Evolutionary conservation across 2,797 vertebrate species (phyloP), one percentile per base, ranked within the genome.

Genomic region (Tenualosa thibaudeaui): DNA sequence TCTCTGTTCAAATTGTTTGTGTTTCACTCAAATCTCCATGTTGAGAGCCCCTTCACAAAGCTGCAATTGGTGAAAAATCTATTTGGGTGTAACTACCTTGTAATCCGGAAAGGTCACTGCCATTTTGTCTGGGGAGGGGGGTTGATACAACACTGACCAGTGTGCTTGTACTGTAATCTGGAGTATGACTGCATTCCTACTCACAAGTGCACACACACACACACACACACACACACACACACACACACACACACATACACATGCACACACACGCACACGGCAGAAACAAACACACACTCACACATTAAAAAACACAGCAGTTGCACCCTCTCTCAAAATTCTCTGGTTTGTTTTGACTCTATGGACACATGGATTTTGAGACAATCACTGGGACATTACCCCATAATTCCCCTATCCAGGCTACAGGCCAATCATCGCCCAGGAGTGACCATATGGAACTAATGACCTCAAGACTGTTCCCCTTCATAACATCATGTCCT

Each of bases 1-100:
- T 37, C 43, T 17, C 37, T 75, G 37, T 15, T 43, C 37, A 75
- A 43, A 75, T 43, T 37, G 68, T 75, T 75, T 75, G 68, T 68
- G 58, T 43, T 75, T 75, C 5, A 15, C 12, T 22, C 31, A 75
- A 40, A 75, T 75, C 3, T 43, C 15, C 37, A 75, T 19, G 68
- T 40, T 75, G 37, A 75, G 31, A 75, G 65, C 31, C 10, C 65
- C 65, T 65, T 12, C 24, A 53, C 24, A 26, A 3, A 40, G 65
- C 65, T 71, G 31, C 65, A 71, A 26, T 71, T 43, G 31, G 37
- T 43, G 17, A 19, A 43, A 75, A 75, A 75, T 75, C 31, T 43
- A 75, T 75, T 43, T 75, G 68, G 43, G 22, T 62, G 68, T 75
- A 75, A 75, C 68, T 75, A 40, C 68, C 68, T 15, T 75, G 68